Evolutionary conservation across 37 sponge, comb jelly and placozoan genomes (phyloP).

Genomic region (Oopsacas minuta): DNA sequence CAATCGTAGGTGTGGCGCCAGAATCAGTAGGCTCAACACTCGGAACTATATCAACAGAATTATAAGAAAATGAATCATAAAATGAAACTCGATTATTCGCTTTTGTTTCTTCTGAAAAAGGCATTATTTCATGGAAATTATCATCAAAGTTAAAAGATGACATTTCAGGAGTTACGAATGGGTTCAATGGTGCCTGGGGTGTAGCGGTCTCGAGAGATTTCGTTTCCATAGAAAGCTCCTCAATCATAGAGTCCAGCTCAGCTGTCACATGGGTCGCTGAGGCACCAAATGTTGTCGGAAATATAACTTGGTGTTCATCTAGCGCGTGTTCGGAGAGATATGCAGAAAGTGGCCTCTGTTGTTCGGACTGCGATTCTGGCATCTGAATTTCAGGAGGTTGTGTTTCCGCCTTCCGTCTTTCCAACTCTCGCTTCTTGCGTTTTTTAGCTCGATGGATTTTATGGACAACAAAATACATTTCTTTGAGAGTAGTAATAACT

Average conservation of each 20-base stretch:
- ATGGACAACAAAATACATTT: slow-evolving; percentile 11
- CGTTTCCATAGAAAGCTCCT: slow-evolving; percentile 1
- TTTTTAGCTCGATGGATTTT: slow-evolving; percentile 10
- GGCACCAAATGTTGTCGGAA: not conserved
- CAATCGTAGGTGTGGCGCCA: not conserved
- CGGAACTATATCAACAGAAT: not conserved
- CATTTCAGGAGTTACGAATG: not conserved
- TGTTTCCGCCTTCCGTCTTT: not conserved
- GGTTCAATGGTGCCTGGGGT: not conserved
- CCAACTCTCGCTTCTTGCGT: not conserved
- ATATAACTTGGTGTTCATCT: not conserved
- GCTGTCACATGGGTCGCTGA: not conserved
- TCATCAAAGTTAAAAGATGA: not conserved
- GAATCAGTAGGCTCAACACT: not conserved
- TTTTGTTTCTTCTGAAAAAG: not conserved
- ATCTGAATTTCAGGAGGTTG: not conserved
- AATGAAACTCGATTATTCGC: not conserved
- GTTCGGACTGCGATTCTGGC: not conserved
- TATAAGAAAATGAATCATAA: not conserved
- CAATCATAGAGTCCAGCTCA: not conserved
- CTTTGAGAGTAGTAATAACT: not conserved
- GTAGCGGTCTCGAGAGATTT: not conserved
- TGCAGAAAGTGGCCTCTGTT: not conserved
- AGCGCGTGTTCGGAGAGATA: slow-evolving; percentile 6
- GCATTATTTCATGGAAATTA: not conserved